Conservation (phyloP, 2,888 invertebrate genomes). For the Ischnura elegans region DNA sequence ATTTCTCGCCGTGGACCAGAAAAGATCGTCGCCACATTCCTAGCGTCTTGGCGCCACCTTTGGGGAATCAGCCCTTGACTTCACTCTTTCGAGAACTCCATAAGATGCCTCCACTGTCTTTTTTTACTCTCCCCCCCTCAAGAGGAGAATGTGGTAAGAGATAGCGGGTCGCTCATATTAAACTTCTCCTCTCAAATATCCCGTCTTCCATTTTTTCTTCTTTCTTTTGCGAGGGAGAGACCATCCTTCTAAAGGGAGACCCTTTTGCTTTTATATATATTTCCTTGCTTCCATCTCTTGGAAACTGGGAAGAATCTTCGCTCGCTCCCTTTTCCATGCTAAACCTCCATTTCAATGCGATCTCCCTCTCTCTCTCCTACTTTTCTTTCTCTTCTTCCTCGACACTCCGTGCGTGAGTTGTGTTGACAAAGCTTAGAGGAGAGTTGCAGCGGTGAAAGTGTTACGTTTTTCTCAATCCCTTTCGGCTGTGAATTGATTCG, state of each 20-base stretch:
- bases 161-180: not conserved
- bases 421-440: not conserved
- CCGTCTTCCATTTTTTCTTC: not conserved
- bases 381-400: not conserved
- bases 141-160: not conserved
- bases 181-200: conserved; percentile 9
- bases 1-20: not conserved
- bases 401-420: not conserved
- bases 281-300: not conserved
- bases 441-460: not conserved
- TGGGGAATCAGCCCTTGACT: not conserved
- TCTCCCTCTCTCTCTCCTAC: too few relatives aligned
- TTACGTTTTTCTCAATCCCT: too few relatives aligned
- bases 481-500: too few relatives aligned
- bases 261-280: not conserved
- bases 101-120: not conserved
- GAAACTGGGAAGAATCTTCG: not conserved
- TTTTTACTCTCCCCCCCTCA: too few relatives aligned
- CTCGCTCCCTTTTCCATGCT: not conserved
- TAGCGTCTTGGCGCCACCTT: not conserved
- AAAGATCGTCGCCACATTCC: not conserved
- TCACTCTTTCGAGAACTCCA: not conserved
- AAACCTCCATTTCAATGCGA: not conserved
- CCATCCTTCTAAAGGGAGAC: not conserved
- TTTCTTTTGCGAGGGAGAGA: too few relatives aligned